Base-by-base conservation (phyloP, 2,888 invertebrate species). In the Caradrina clavipalpis region DNA sequence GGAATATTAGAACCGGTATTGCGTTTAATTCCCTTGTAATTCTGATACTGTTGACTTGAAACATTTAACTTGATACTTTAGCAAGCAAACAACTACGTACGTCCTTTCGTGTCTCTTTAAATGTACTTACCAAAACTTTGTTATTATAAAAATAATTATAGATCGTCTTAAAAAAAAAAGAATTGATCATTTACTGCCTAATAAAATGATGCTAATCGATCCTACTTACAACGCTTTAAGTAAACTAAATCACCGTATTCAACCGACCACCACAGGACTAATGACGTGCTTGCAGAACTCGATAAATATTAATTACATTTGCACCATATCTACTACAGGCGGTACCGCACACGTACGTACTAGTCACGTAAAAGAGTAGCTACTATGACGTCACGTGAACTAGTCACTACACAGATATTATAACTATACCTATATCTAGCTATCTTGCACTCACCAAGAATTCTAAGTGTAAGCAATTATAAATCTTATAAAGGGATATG, bases 241-340 rank as follows among this genome's bases (percentile, higher is more conserved):
- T 15, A 19, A 58, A 50, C 22, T 35, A 53, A 47, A 21, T 11
- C 22, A 22, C 22, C 1, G 13, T 39, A 22, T 73, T 4, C 15
- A 62, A 49, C 26, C 5, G 50, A 19, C 49, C 54, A 58, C 68
- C 49, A 58, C 69, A 54, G 19, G 1, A 56, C n/a, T 55, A 68
- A 58, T 69, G 49, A 59, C 70, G 70, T 11, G 42, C 35, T 76
- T 50, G 26, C 35, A 59, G 19, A 58, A 69, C 31, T 55, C 31
- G n/a, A 50, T 70, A 58, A 35, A 69, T 76, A 76, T 76, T 55
- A 70, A 70, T 73, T 61, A 45, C 31, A 45, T 45, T 45, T 45
- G 11, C 45, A 45, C 17, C 45, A 45, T 45, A 45, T 45, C 45
- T 5, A 72, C 39, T 69, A 54, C 31, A n/a, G 22, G 45, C 19